Percentiles rank a stretch among this genome's conserved stretches.
Conservation (phyloP, 1,140 invertebrate genomes). For the Stenopsyche tienmushanensis region DNA sequence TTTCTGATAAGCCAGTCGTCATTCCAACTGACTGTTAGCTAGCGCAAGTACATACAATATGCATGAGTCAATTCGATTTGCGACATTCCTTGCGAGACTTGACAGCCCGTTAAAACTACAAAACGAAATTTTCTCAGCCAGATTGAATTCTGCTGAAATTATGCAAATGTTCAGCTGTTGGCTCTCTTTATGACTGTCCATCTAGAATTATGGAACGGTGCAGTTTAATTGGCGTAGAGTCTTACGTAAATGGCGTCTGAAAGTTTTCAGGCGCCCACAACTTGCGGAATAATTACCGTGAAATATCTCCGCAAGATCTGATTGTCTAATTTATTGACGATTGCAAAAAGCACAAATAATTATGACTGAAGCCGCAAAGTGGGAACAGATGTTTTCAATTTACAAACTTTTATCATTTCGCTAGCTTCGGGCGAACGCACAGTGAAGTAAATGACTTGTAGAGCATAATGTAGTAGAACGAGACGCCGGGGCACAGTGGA, state of each 20-base stretch:
- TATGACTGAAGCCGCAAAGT: constrained; percentile 42
- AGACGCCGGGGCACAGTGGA: constrained; percentile 8
- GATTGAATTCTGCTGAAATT: too few relatives aligned
- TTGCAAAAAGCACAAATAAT: constrained; percentile 42
- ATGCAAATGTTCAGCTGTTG: too few relatives aligned
- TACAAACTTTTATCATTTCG: constrained; percentile 42
- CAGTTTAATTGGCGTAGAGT: too few relatives aligned
- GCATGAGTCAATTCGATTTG: too few relatives aligned
- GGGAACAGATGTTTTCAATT: constrained; percentile 42
- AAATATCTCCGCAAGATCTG: constrained; percentile 27
- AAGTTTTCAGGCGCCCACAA: background rate
- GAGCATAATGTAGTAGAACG: constrained; percentile 17
- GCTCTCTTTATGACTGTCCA: too few relatives aligned
- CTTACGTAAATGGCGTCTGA: background rate
- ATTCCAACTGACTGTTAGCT: too few relatives aligned
- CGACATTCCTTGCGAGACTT: too few relatives aligned
- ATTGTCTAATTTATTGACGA: constrained; percentile 40
- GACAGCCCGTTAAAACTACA: too few relatives aligned
- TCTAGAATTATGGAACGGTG: too few relatives aligned
- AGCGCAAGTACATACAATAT: too few relatives aligned
- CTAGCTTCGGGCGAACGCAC: constrained; percentile 24
- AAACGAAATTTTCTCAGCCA: too few relatives aligned
- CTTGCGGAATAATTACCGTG: constrained; percentile 27
- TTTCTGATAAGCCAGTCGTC: too few relatives aligned
- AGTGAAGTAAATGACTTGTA: constrained; percentile 34